These are phyloP conservation scores for Dromococcyx pavoninus DNA, from an alignment of 2,797 vertebrate species.

Conservation along the genomic window DNA sequence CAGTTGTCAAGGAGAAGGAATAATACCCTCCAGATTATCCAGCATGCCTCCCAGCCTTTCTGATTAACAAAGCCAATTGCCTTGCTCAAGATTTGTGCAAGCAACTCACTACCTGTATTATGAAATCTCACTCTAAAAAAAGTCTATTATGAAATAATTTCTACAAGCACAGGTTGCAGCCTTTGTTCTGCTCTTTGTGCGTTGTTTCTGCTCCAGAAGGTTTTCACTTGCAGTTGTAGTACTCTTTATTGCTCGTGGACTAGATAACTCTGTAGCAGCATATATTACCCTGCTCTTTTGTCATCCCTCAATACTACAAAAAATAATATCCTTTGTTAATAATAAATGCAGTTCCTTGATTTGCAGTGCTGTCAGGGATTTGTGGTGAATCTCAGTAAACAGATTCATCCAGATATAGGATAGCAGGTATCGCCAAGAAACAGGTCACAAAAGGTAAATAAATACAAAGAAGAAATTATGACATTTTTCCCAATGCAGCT, in stretches of 20 bases:
- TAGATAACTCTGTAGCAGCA: background rate
- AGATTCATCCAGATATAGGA: background rate
- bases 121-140: background rate
- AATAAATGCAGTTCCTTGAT: background rate
- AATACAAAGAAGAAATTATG: background rate
- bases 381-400: background rate
- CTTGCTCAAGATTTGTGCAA: background rate
- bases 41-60: background rate
- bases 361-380: background rate
- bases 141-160: background rate
- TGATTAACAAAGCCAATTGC: conserved; percentile 4
- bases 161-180: background rate
- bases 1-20: background rate
- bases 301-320: background rate
- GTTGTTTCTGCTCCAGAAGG: background rate
- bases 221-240: background rate
- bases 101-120: background rate
- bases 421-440: background rate
- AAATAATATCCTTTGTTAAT: background rate
- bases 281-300: background rate
- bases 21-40: background rate
- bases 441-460: background rate
- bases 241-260: background rate
- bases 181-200: background rate
- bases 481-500: background rate